phyloP scores from a whole-genome alignment of 2,888 invertebrate genomes.

The Ectemnius cavifrons region DNA sequence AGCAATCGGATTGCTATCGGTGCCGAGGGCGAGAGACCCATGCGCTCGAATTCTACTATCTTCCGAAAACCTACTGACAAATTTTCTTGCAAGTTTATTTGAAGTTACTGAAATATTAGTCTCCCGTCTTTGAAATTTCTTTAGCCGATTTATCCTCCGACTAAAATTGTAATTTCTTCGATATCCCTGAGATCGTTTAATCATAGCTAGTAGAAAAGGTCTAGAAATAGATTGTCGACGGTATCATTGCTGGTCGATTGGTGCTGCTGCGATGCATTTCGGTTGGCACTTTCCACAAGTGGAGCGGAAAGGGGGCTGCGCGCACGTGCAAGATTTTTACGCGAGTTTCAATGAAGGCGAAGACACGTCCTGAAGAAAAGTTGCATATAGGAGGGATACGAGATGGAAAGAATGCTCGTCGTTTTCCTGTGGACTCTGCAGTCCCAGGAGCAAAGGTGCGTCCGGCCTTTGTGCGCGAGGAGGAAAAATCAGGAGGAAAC shows the following conservation, averaged over 20 bases:
- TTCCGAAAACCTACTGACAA: too few relatives aligned
- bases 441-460: not conserved
- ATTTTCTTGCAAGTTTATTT: too few relatives aligned
- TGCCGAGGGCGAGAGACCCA: not conserved
- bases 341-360: constrained; percentile 1
- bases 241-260: too few relatives aligned
- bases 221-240: too few relatives aligned
- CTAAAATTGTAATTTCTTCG: too few relatives aligned
- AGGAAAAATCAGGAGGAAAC: constrained; percentile 31
- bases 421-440: not conserved
- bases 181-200: too few relatives aligned
- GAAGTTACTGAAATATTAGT: too few relatives aligned
- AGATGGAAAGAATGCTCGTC: constrained; percentile 2
- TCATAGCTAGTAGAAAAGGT: too few relatives aligned
- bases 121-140: too few relatives aligned
- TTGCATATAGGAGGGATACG: not conserved
- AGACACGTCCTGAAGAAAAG: not conserved
- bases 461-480: constrained; percentile 21
- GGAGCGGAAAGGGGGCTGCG: not conserved
- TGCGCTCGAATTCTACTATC: not conserved
- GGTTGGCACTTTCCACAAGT: not conserved
- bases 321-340: not conserved
- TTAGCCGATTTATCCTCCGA: too few relatives aligned
- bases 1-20: not conserved
- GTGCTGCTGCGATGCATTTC: too few relatives aligned